These are phyloP conservation scores for Bufo gargarizans DNA, from an alignment of 2,113 vertebrate genomes.

Conservation along the genomic window DNA sequence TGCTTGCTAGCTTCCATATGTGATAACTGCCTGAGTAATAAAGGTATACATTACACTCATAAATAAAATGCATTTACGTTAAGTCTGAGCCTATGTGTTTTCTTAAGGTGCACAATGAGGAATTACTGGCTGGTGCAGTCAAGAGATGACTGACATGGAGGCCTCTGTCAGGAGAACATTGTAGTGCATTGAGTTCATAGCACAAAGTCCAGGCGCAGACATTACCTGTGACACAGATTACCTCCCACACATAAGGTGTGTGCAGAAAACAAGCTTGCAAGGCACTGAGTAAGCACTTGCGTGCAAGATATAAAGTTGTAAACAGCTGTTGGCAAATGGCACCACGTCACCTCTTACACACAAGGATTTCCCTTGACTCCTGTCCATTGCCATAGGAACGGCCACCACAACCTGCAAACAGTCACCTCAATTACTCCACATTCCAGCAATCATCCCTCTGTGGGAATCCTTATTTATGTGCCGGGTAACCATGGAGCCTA, in stretches of 20 bases:
- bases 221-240: slow-evolving; percentile 65
- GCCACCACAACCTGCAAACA: slow-evolving; percentile 76
- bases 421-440: slow-evolving; percentile 63
- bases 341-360: slow-evolving; percentile 60
- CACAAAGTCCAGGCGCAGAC: slow-evolving; percentile 48
- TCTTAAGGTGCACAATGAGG: neutral
- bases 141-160: neutral
- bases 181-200: neutral
- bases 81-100: neutral
- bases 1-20: neutral
- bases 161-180: neutral
- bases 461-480: slow-evolving; percentile 74
- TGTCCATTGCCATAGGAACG: slow-evolving; percentile 72
- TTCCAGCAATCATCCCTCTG: slow-evolving; percentile 68
- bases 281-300: neutral
- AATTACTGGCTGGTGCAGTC: neutral
- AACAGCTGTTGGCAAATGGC: slow-evolving; percentile 63
- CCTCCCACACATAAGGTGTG: slow-evolving; percentile 58
- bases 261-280: slow-evolving; percentile 37
- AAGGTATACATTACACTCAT: slow-evolving; percentile 21
- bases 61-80: neutral
- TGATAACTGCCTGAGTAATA: slow-evolving; percentile 32
- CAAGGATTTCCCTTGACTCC: slow-evolving; percentile 71
- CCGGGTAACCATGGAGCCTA: slow-evolving; percentile 70
- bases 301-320: slow-evolving; percentile 47